Base-by-base conservation (phyloP, 2,797 vertebrate genomes). In the Anisognathus igniventris region DNA sequence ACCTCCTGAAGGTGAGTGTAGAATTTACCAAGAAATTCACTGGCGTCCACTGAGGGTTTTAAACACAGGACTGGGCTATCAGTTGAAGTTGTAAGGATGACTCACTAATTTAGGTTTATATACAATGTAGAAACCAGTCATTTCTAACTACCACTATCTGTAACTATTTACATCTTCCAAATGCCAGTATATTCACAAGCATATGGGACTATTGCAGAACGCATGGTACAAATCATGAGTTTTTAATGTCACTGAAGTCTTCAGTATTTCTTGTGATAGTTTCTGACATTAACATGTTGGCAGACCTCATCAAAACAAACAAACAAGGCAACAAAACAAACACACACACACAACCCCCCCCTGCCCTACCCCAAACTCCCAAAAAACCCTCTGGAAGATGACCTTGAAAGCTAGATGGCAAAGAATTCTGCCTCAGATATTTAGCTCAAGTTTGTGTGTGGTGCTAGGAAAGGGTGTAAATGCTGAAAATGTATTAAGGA, bases 131-230 rank as follows among this genome's bases (percentile, higher is more conserved):
- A 73, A 88, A 67, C 30, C 19, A 73, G 44, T 48, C 3, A 42
- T 73, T 92, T 90, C 60, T 70, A 87, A n/a, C 39, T 79, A 74
- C 24, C 42, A 9, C 33, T 65, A 4, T 92, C 74, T 86, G 23
- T 77, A 89, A 80, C 48, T 90, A 45, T 95, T 93, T 92, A 54
- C 57, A 33, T 80, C 22, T 67, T 84, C n/a, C 74, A 83, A 86
- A 74, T 88, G 50, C 20, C 57, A 42, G 2, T 79, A 25, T 85
- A 60, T 67, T 74, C 54, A 86, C 86, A 86, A 71, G 33, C 68
- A 56, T 82, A 62, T 68, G 68, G 53, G 25, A 40, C 47, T 92
- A 0, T 30, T 92, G 18, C 24, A 65, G 67, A 84, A 33, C 0
- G 14, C 12, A 7, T 61, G 18, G 48, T 79, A 33, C 6, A 5